These are phyloP conservation scores for Hypselothyrea guttata DNA, from an alignment of 2,888 invertebrate species.

Conservation along the genomic window DNA sequence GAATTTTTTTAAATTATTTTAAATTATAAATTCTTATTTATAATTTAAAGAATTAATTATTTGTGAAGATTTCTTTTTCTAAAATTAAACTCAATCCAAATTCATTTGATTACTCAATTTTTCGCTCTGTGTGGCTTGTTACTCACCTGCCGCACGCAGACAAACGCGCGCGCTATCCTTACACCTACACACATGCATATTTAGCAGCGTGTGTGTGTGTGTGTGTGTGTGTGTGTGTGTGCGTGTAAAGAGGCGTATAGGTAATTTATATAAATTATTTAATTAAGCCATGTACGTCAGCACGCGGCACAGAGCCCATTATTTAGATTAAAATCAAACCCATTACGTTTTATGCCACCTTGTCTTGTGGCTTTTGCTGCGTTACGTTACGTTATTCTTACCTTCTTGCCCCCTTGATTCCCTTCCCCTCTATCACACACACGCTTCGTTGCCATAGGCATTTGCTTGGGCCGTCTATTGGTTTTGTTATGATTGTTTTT, in stretches of 20 bases:
- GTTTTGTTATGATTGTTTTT: slow-evolving; percentile 66
- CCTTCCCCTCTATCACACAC: too few relatives aligned
- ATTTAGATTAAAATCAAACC: slow-evolving; percentile 77
- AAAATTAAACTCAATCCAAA: too few relatives aligned
- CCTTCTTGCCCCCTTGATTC: slow-evolving; percentile 3
- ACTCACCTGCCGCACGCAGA: slow-evolving; percentile 27
- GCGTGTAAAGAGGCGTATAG: slow-evolving; percentile 47
- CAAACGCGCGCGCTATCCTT: slow-evolving; percentile 43
- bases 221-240: slow-evolving; percentile 19
- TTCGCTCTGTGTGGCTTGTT: too few relatives aligned
- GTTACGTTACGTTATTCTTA: slow-evolving; percentile 13
- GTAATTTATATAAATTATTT: slow-evolving; percentile 74
- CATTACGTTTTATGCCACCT: slow-evolving; percentile 70
- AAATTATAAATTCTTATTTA: too few relatives aligned
- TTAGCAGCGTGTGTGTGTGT: background rate
- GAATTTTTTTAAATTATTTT: too few relatives aligned
- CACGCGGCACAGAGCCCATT: slow-evolving; percentile 58
- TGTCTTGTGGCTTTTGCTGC: slow-evolving; percentile 40
- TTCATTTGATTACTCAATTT: too few relatives aligned
- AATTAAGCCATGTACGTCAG: slow-evolving; percentile 71
- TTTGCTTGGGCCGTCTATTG: slow-evolving; percentile 48
- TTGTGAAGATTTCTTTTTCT: too few relatives aligned
- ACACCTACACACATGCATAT: slow-evolving; percentile 6
- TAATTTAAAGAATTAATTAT: too few relatives aligned
- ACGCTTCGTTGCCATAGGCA: slow-evolving; percentile 9